Base-by-base conservation (phyloP, 1,140 invertebrate genomes). In the Drepana arcuata region DNA sequence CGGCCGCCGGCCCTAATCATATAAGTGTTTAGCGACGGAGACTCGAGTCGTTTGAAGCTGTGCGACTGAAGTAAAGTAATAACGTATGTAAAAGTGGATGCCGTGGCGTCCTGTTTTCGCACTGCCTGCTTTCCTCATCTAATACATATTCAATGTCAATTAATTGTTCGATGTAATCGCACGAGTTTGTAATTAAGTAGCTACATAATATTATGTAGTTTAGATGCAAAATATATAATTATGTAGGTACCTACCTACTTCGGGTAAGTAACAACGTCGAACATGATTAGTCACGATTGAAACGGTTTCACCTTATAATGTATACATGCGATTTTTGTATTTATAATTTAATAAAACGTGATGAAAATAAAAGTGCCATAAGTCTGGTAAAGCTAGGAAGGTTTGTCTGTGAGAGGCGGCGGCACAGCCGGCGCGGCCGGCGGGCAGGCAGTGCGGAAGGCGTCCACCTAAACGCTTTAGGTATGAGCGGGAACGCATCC, bases 391-490 rank as follows among this genome's bases (percentile, higher is more conserved):
- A 14, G 9, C 21, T 21, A 10, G 4, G 7, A 5, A 14, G 5
- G 11, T 29, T 29, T 14, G 13, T 29, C 10, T 14, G 12, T 29
- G 14, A 29, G 4, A 13, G 27, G 5, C 27, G 12, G 27, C 7
- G 5, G 11, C 11, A 5, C 2, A 13, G 9, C 1, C 4, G 14
- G 12, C 11, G 34, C 15, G 24, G 33, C 16, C 16, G 68, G 61
- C 58, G 54, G 43, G 54, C 56, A 62, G 72, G 47, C 72, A 63
- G 58, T 67, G 68, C 73, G 74, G 44, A 37, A 42, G 45, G 52
- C 71, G 73, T 64, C 46, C 67, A 77, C 72, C 70, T 81, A 71
- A 77, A 81, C 77, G 77, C 77, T 81, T 81, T 82, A 82, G 78
- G 78, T 82, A 82, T 82, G 78, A 74, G 74, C 66, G 78, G 78